Base-by-base conservation (phyloP, 2,888 invertebrate genomes). In the Peribatodes rhomboidaria region DNA sequence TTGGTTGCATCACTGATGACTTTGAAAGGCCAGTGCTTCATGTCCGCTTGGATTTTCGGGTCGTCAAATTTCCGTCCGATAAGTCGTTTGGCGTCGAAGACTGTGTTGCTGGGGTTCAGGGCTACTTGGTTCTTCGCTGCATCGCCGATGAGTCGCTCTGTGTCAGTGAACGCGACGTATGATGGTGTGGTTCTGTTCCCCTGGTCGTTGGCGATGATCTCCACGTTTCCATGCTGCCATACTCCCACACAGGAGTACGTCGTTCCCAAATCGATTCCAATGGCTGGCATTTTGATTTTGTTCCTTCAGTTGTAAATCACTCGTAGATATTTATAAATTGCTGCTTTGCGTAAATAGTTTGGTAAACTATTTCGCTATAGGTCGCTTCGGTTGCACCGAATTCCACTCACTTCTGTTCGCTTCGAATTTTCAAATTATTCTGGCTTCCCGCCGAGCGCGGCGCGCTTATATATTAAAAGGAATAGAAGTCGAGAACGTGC, bases 21-120 rank as follows among this genome's bases (percentile, higher is more conserved):
- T 74, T 94, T 94, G 88, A 98, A 98, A 1, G 97, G 97, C 97
- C 97, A 98, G 75, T 96, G 96, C 78, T 96, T 96, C 94, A 97
- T 95, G 84, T 98, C 97, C 33, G 94, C 94, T 80, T 97, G 96
- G 44, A 97, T 96, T 75, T 96, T 95, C 0, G 93, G 83, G 79
- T 97, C 97, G 71, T 96, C 95, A 86, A 94, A 96, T 69, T 94
- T 94, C 61, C 96, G 93, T 89, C 98, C 98, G 81, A 98, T 97
- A 67, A 98, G 92, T 71, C 98, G 94, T 78, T 97, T 97, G 16
- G 97, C 95, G 81, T 96, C 95, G 85, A 95, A 96, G 35, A 96
- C 95, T 0, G 96, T 96, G 92, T 96, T 96, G 81, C 80, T 93
- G 46, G 97, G 96, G 86, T 97, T 96, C 92, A 95, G 94, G 42